Base-by-base conservation (phyloP, 2,797 vertebrate species). In the Cyclopterus lumpus region DNA sequence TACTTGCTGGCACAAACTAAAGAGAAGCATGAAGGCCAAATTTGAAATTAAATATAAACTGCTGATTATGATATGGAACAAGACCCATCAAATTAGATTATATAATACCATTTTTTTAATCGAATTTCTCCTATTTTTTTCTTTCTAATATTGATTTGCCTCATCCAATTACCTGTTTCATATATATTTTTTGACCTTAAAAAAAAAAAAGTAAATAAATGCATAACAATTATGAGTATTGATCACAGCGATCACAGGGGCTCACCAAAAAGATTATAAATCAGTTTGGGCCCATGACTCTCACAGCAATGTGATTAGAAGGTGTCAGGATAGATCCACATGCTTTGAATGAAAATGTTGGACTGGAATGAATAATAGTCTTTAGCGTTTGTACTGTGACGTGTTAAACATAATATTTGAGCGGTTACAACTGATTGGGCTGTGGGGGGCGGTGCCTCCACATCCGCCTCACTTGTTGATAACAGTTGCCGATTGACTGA, bases 71-170 rank as follows among this genome's bases (percentile, higher is more conserved):
- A 28, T 9, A 18, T 51, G 58, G 5, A 66, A 67, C 38, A 53
- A 55, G n/a, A 60, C 15, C n/a, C 20, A 44, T 65, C 26, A 77
- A 44, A 53, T 64, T 51, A 5, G 14, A 7, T 68, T 16, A 20
- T 24, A 24, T 8, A 24, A 42, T 30, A 15, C 4, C 18, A 53
- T 28, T 42, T 26, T 58, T 12, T 24, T 63, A 28, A 74, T 71
- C 14, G 22, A 44, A 38, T 51, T 60, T 53, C 11, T 26, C 14
- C 22, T 22, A 5, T 34, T 20, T 28, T 18, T 53, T 2, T 22
- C 1, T 32, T 24, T 24, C 11, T 14, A 26, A 24, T 46, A 36
- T 46, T 69, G 59, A 74, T 71, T 36, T 60, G 1, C 54, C 51
- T 53, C 10, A 22, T 64, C 36, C 15, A 34, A n/a, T 15, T 16